phyloP scores from a whole-genome alignment of 2,797 vertebrate species.

The Myotis daubentonii region DNA sequence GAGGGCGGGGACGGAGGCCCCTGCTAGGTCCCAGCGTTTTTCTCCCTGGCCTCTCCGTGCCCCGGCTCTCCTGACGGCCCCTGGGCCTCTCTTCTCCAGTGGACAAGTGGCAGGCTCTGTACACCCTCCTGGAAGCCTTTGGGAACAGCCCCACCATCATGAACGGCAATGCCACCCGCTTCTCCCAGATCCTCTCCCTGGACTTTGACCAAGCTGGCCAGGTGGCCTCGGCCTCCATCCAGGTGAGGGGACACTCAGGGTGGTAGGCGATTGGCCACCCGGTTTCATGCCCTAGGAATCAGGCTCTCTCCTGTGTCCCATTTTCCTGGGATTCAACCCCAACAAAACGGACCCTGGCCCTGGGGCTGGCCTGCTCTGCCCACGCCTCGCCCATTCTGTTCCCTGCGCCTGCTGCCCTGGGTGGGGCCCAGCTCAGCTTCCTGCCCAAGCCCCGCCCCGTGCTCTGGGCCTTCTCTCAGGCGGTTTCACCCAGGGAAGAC shows the following conservation, averaged over 20 bases:
- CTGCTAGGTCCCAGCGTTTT: not conserved
- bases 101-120: constrained; percentile 99
- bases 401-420: not conserved
- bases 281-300: not conserved
- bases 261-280: not conserved
- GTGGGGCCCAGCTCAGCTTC: not conserved
- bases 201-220: constrained; percentile 98
- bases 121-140: constrained; percentile 96
- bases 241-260: constrained; percentile 87
- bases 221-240: constrained; percentile 96
- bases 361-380: not conserved
- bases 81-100: constrained; percentile 83
- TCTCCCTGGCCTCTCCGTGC: not conserved
- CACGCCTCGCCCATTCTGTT: not conserved
- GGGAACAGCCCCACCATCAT: constrained; percentile 94
- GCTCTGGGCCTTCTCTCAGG: not conserved
- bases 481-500: not conserved
- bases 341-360: not conserved
- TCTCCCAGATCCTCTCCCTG: constrained; percentile 96
- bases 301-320: not conserved
- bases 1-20: not conserved
- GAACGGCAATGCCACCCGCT: constrained; percentile 95
- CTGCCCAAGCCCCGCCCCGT: not conserved
- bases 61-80: constrained; percentile 52
- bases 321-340: not conserved